Percentiles rank a stretch among this genome's conserved stretches.
Conservation (phyloP, 2,113 vertebrate genomes). For the Turdus rufiventris region DNA sequence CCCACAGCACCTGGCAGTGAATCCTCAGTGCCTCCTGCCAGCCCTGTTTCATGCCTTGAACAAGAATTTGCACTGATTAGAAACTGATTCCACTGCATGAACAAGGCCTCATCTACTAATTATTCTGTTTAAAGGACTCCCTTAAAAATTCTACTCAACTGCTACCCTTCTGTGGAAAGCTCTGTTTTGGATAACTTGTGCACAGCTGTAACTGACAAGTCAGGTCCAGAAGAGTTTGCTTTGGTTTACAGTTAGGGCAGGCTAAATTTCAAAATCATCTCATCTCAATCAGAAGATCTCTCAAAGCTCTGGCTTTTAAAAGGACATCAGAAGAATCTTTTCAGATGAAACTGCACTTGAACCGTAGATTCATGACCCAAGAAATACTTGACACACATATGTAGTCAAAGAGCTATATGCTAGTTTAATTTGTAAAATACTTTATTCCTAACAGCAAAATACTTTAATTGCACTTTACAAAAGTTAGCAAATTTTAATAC, state of each 20-base stretch:
- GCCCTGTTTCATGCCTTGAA: not conserved
- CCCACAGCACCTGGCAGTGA: not conserved
- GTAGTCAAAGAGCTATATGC: not conserved
- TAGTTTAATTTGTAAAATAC: constrained; percentile 57
- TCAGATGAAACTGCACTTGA: not conserved
- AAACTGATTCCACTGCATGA: not conserved
- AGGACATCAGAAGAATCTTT: not conserved
- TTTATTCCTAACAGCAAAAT: constrained; percentile 58
- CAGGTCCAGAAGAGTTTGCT: not conserved
- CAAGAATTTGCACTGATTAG: not conserved
- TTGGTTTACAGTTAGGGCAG: not conserved
- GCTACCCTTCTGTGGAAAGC: not conserved
- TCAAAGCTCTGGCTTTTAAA: not conserved
- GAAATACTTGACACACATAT: not conserved
- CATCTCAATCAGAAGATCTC: not conserved
- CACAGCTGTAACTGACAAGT: not conserved
- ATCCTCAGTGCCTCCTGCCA: not conserved
- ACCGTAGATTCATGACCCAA: not conserved
- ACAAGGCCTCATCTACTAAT: not conserved
- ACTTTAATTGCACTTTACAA: constrained; percentile 12
- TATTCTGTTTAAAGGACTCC: not conserved
- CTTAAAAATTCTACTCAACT: not conserved
- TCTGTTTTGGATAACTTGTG: not conserved
- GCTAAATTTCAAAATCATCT: not conserved
- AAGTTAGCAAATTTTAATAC: constrained; percentile 46